Evolutionary conservation across 2,113 vertebrate genomes (phyloP), one percentile per base, ranked within the genome.

Genomic region (Tauraco erythrolophus): DNA sequence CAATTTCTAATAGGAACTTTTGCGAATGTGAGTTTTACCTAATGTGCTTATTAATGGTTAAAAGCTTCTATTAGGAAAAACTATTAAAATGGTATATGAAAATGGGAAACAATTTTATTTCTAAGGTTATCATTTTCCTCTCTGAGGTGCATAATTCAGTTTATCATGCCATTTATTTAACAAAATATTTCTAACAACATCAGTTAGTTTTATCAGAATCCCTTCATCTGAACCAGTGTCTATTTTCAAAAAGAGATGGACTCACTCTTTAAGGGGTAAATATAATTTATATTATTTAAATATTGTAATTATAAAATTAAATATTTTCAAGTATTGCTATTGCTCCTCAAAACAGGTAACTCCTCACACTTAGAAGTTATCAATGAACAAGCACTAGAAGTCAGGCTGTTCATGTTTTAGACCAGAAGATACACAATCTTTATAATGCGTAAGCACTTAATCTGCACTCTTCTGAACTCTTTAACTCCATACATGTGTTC

Each of bases 221-320:
- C 5, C 51, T 92, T 95, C 30, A 78, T 84, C 61, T 89, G 48
- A 96, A 92, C 60, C 51, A 86, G 8, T 72, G 50, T 66, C 80
- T 94, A 41, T 81, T 97, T 97, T 97, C 94, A 84, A 85, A 64
- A 45, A 78, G 60, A 89, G 53, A 92, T 84, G 15, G 68, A 33
- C 69, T 84, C 95, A 91, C 78, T 90, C 85, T 87, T 95, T 97
- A 97, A 85, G 25, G 10, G 23, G 19, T 84, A 92, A 91, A 80
- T 88, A 91, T 62, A 91, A 58, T 27, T 51, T 22, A 27, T 31
- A 45, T 41, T 60, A 17, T 60, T 85, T 24, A 54, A 48, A 3
- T 51, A 56, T 70, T 8, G 64, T n/a, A 1, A 61, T 35, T 62
- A 30, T 28, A 43, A 54, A 71, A 71, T 61, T 50, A 31, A 45